Conservation (phyloP, 2,113 vertebrate species). For the Phrynosoma platyrhinos region DNA sequence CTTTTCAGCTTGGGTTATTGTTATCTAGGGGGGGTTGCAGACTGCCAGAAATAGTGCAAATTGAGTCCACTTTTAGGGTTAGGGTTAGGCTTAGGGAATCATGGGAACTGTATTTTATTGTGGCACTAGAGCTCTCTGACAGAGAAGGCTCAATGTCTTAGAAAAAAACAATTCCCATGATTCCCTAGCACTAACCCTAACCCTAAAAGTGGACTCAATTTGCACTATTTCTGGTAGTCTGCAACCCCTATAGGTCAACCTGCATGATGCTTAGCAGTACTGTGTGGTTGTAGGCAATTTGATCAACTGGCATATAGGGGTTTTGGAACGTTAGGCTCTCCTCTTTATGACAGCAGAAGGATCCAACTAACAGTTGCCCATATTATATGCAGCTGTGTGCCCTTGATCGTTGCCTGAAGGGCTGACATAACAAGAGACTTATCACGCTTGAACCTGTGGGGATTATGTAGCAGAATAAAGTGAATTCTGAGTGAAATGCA, state of each 20-base stretch:
- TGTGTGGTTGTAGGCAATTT: not conserved
- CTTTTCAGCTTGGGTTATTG: not conserved
- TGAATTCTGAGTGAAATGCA: not conserved
- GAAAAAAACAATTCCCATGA: too few relatives aligned
- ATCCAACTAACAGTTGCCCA: not conserved
- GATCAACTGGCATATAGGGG: not conserved
- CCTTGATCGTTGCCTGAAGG: not conserved
- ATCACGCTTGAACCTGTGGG: slow-evolving; percentile 6
- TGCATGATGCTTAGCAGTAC: not conserved
- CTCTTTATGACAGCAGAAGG: not conserved
- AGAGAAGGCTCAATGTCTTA: too few relatives aligned
- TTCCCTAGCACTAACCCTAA: too few relatives aligned
- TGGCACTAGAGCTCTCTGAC: too few relatives aligned
- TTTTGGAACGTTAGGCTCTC: not conserved
- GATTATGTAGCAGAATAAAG: slow-evolving; percentile 7
- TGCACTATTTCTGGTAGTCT: too few relatives aligned
- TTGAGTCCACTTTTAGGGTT: too few relatives aligned
- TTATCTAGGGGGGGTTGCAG: too few relatives aligned
- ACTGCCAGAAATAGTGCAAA: too few relatives aligned
- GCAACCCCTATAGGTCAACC: too few relatives aligned
- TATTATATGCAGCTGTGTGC: slow-evolving; percentile 1
- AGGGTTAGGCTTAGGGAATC: too few relatives aligned
- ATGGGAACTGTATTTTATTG: too few relatives aligned
- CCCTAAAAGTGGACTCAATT: too few relatives aligned
- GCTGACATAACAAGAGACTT: slow-evolving; percentile 1